These are phyloP conservation scores for Drosophila recens DNA, from an alignment of 2,888 invertebrate genomes.

Conservation along the genomic window DNA sequence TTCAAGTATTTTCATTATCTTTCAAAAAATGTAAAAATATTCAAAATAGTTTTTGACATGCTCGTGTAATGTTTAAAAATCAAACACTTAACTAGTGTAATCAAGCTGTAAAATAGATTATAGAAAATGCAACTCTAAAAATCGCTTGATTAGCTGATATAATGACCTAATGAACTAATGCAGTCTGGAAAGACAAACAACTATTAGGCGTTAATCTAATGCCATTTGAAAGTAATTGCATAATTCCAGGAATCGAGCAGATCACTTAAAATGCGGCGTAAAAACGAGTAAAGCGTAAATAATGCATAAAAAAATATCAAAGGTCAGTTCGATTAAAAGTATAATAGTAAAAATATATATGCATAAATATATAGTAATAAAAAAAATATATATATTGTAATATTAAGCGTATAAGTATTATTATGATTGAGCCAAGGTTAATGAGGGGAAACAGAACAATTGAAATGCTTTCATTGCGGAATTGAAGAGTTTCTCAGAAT, in stretches of 20 bases:
- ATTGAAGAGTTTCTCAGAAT: conserved; percentile 30
- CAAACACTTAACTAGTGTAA: neutral
- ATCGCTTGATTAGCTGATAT: neutral
- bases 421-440: conserved; percentile 5
- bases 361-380: neutral
- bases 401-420: neutral
- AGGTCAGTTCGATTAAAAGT: conserved; percentile 17
- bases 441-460: conserved; percentile 32
- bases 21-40: no score
- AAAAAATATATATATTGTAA: neutral
- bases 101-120: neutral
- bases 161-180: neutral
- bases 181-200: neutral
- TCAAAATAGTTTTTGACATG: neutral
- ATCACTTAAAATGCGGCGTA: conserved; percentile 22
- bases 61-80: neutral
- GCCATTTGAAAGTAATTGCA: conserved; percentile 40
- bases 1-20: no score
- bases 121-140: neutral
- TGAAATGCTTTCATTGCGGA: conserved; percentile 38
- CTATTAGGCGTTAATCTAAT: conserved; percentile 26
- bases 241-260: conserved; percentile 28
- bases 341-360: neutral
- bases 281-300: neutral
- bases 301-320: conserved; percentile 18